phyloP scores from a whole-genome alignment of 2,888 invertebrate species.

The Lepidocyrtoides sp. region DNA sequence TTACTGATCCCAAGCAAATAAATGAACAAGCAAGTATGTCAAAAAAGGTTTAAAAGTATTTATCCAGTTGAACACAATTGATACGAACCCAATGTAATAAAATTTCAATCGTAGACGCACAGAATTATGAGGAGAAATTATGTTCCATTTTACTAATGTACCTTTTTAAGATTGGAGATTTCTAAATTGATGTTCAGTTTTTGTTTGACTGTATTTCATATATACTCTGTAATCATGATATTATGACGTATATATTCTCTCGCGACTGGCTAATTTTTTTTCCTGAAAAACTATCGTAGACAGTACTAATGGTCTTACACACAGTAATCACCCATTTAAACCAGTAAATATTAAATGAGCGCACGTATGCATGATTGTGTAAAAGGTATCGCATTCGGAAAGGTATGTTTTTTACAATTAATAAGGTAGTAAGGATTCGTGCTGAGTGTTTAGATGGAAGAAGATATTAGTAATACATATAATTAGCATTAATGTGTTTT shows the following conservation, averaged over 20 bases:
- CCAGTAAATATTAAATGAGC: conserved; percentile 39
- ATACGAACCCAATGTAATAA: too few relatives aligned
- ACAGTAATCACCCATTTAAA: conserved; percentile 40
- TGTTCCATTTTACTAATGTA: too few relatives aligned
- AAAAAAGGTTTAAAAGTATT: too few relatives aligned
- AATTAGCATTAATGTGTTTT: conserved; percentile 85
- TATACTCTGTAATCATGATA: not conserved
- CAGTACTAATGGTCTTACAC: conserved; percentile 21
- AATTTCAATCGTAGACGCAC: too few relatives aligned
- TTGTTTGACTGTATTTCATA: not conserved
- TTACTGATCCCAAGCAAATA: too few relatives aligned
- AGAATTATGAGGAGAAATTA: too few relatives aligned
- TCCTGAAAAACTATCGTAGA: conserved; percentile 17
- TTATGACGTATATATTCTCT: not conserved
- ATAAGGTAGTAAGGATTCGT: conserved; percentile 37
- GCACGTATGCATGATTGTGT: not conserved
- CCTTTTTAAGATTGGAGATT: not conserved
- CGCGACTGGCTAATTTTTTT: conserved; percentile 1
- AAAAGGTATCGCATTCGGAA: not conserved
- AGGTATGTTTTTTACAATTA: not conserved
- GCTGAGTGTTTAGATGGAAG: conserved; percentile 49
- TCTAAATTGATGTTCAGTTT: not conserved
- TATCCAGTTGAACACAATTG: too few relatives aligned
- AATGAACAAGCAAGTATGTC: too few relatives aligned
- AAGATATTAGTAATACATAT: conserved; percentile 82